These are phyloP conservation scores for Tineola bisselliella DNA, from an alignment of 2,888 invertebrate species.

Conservation along the genomic window DNA sequence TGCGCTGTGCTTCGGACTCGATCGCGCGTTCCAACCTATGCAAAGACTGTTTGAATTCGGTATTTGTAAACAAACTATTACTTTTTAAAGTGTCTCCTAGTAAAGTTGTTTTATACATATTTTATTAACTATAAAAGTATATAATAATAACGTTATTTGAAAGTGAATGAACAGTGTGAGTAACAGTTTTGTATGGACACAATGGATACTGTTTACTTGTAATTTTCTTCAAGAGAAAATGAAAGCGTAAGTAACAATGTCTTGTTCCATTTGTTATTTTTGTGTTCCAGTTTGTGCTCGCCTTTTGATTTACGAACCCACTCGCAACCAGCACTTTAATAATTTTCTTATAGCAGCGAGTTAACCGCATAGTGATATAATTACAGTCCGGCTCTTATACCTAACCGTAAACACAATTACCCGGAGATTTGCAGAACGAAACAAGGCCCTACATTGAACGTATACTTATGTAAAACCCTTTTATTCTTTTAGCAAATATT, in stretches of 20 bases:
- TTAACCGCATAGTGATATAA: constrained; percentile 25
- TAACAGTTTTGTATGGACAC: constrained; percentile 32
- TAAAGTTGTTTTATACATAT: not conserved
- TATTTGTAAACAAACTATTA: not conserved
- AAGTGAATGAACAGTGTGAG: not conserved
- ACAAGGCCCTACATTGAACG: not conserved
- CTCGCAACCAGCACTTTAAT: constrained; percentile 8
- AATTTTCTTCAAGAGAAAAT: constrained; percentile 56
- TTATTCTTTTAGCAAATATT: not conserved
- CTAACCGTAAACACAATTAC: constrained; percentile 13
- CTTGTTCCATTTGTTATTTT: constrained; percentile 27
- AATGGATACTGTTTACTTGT: constrained; percentile 47
- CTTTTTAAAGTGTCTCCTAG: not conserved
- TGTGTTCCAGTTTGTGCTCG: constrained; percentile 19
- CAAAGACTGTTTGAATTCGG: not conserved
- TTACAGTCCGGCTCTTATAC: constrained; percentile 19
- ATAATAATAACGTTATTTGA: not conserved
- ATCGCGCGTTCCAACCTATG: constrained; percentile 48
- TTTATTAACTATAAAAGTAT: not conserved
- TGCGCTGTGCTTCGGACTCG: constrained; percentile 53
- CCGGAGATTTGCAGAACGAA: constrained; percentile 10
- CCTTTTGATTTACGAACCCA: constrained; percentile 13
- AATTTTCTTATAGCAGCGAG: constrained; percentile 7
- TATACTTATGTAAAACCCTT: not conserved
- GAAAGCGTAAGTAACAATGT: constrained; percentile 54